phyloP scores from a whole-genome alignment of 2,888 invertebrate genomes.

The Opisthograptis luteolata region DNA sequence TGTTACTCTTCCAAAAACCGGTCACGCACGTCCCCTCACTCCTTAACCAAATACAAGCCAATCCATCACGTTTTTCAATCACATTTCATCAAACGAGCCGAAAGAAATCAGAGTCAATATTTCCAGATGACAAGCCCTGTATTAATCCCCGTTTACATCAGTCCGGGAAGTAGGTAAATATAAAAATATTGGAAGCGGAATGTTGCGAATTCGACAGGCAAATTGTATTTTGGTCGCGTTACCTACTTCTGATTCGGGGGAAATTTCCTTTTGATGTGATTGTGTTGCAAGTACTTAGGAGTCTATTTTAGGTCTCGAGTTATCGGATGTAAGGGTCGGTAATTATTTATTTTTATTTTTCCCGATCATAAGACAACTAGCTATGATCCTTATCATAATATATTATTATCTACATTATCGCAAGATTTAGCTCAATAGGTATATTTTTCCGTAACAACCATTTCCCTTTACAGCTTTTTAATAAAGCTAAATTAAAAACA shows the following conservation, averaged over 20 bases:
- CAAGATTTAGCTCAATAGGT: too few species aligned
- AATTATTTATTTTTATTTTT: too few species aligned
- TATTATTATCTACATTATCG: too few species aligned
- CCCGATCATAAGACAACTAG: too few species aligned
- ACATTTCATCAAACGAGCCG: constrained; percentile 36
- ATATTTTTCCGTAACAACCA: too few species aligned
- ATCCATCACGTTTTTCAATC: constrained; percentile 39
- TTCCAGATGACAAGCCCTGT: constrained; percentile 27
- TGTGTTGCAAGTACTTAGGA: not conserved
- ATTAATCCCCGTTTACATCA: constrained; percentile 40
- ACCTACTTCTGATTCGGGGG: constrained; percentile 26
- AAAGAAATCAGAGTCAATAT: constrained; percentile 42
- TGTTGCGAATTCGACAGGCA: constrained; percentile 34
- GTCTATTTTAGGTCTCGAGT: too few species aligned
- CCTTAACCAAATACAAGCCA: constrained; percentile 29
- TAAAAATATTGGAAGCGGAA: constrained; percentile 40
- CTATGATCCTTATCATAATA: too few species aligned
- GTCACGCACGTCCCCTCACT: constrained; percentile 9
- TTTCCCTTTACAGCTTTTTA: too few species aligned
- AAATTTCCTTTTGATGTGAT: constrained; percentile 27
- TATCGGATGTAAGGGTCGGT: too few species aligned
- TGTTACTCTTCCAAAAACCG: not conserved
- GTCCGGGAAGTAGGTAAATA: constrained; percentile 37
- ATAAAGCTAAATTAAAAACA: too few species aligned
- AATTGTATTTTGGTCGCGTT: constrained; percentile 38